phyloP scores from a whole-genome alignment of 2,797 vertebrate genomes.

The Astyanax mexicanus region DNA sequence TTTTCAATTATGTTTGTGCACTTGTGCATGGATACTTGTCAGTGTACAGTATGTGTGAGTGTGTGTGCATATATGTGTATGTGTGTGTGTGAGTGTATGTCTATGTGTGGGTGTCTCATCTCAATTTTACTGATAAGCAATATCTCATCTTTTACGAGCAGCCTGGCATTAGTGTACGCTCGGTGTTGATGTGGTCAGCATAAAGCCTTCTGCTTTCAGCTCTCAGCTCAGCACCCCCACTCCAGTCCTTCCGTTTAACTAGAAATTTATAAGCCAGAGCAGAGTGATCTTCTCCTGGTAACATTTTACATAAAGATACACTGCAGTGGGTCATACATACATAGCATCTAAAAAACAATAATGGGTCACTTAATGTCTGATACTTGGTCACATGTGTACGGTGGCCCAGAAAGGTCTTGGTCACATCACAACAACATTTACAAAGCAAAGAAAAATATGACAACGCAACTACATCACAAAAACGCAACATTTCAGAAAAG shows the following conservation, averaged over 20 bases:
- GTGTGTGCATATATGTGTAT: conserved; percentile 18
- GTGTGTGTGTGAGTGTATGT: background rate
- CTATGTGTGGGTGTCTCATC: background rate
- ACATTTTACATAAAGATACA: conserved; percentile 15
- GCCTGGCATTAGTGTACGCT: background rate
- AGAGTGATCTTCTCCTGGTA: background rate
- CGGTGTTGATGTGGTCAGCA: background rate
- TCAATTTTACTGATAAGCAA: background rate
- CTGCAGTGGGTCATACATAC: background rate
- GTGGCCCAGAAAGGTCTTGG: no score
- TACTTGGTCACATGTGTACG: no score
- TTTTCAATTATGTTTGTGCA: conserved; percentile 31
- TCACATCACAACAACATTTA: no score
- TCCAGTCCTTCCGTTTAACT: background rate
- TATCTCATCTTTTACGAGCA: background rate
- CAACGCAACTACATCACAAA: no score
- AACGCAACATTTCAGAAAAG: no score
- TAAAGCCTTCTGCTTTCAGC: conserved; percentile 6
- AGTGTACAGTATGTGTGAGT: conserved; percentile 19
- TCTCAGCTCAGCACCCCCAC: background rate
- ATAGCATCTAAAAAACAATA: background rate
- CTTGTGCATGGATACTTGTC: conserved; percentile 9
- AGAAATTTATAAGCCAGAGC: background rate
- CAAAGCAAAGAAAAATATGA: no score
- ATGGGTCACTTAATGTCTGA: no score